Evolutionary conservation across 2,888 invertebrate genomes (phyloP).

Genomic region (Caprella mutica): DNA sequence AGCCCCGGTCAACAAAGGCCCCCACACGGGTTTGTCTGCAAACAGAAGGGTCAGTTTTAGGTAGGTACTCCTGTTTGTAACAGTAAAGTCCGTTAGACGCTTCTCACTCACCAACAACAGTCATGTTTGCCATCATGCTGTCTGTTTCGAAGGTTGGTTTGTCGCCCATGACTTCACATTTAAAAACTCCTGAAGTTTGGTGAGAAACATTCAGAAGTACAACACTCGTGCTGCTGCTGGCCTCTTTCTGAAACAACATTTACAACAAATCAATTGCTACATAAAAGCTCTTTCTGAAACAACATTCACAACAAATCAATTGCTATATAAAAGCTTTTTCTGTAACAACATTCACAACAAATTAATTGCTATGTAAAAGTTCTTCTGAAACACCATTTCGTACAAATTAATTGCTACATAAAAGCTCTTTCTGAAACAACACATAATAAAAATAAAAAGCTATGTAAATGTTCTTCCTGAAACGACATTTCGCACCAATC

Average conservation of each 20-base stretch:
- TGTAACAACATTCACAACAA: no score
- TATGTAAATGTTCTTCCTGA: no score
- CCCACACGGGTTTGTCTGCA: slow-evolving; percentile 12
- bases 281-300: no score
- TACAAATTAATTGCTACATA: no score
- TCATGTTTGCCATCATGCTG: slow-evolving; percentile 22
- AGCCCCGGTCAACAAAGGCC: slow-evolving; percentile 3
- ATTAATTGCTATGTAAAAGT: neutral
- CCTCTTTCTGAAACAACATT: neutral
- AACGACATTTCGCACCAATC: no score
- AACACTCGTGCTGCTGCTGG: slow-evolving; percentile 6
- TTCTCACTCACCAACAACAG: slow-evolving; percentile 27
- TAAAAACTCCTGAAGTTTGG: slow-evolving; percentile 24
- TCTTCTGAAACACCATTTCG: no score
- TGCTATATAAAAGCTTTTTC: no score
- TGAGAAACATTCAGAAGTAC: slow-evolving; percentile 17
- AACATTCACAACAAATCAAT: no score
- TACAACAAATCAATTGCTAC: no score
- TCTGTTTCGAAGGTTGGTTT: slow-evolving; percentile 30
- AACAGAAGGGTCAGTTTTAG: neutral
- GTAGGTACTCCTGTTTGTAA: neutral
- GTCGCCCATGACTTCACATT: slow-evolving; percentile 31
- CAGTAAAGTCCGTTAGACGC: neutral
- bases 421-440: no score
- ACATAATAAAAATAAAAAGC: no score